A percentile compares a stretch with the other conserved stretches of the same genome.
Conservation (phyloP, 2,797 vertebrate genomes). For the Anguilla anguilla region DNA sequence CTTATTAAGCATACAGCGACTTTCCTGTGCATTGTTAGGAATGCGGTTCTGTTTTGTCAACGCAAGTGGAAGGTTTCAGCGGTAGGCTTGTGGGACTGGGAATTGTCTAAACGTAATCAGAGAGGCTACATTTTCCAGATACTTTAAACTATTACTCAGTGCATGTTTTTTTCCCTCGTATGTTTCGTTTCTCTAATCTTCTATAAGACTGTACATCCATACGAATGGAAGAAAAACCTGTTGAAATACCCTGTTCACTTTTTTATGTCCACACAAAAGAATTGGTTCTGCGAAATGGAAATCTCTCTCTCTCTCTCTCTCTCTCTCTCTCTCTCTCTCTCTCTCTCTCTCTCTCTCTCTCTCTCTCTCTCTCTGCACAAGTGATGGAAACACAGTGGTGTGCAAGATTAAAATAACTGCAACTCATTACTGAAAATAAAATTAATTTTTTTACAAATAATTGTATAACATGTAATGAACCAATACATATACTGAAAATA, state of each 20-base stretch:
- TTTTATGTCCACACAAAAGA: too few relatives aligned
- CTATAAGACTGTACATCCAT: neutral
- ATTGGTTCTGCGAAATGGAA: too few relatives aligned
- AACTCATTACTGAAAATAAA: neutral
- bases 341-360: too few relatives aligned
- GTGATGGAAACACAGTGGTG: neutral
- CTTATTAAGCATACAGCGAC: constrained; percentile 75
- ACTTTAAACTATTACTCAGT: constrained; percentile 1
- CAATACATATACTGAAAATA: too few relatives aligned
- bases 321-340: too few relatives aligned
- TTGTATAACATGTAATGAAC: neutral
- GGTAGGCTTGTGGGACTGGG: constrained; percentile 3
- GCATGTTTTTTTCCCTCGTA: neutral
- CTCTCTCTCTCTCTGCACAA: neutral
- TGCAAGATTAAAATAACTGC: neutral
- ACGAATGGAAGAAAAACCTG: too few relatives aligned
- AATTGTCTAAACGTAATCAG: constrained; percentile 4
- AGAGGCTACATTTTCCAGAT: constrained; percentile 18
- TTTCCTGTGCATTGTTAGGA: constrained; percentile 66
- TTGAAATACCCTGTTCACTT: too few relatives aligned
- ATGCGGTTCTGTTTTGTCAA: constrained; percentile 26
- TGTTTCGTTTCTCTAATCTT: neutral
- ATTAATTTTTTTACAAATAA: too few relatives aligned
- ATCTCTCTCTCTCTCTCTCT: neutral
- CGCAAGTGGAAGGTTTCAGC: neutral